Evolutionary conservation across 2,888 invertebrate species (phyloP).

Genomic region (Nomada ferruginata): DNA sequence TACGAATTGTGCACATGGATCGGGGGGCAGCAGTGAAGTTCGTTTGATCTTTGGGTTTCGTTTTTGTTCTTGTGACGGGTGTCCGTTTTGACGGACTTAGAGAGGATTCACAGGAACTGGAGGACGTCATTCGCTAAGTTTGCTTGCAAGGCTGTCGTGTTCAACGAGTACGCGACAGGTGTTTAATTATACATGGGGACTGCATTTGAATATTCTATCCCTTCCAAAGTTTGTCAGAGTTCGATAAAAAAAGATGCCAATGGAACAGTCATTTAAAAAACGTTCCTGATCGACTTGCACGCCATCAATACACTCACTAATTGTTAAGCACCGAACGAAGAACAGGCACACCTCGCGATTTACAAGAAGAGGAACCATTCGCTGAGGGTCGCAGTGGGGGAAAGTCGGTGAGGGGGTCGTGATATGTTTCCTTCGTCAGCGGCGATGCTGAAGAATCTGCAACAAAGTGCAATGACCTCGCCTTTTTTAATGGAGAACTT

Average conservation of each 20-base stretch:
- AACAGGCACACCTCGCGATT: neutral
- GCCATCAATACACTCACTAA: neutral
- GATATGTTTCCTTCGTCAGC: slow-evolving; percentile 82
- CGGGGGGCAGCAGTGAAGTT: slow-evolving; percentile 17
- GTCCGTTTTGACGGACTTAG: neutral
- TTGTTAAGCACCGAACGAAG: neutral
- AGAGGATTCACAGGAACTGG: neutral
- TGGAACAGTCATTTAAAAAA: neutral
- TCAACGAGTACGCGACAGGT: no score
- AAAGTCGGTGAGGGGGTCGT: slow-evolving; percentile 49
- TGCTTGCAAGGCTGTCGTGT: neutral
- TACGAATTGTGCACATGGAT: neutral
- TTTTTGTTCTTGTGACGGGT: neutral
- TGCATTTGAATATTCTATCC: no score
- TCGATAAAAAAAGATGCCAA: neutral
- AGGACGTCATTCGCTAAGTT: neutral
- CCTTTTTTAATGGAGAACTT: slow-evolving; percentile 88
- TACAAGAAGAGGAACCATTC: neutral
- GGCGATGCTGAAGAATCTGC: slow-evolving; percentile 83
- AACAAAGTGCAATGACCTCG: slow-evolving; percentile 85
- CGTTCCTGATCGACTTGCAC: neutral
- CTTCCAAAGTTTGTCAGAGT: neutral
- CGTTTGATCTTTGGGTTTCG: neutral
- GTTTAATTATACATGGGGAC: neutral
- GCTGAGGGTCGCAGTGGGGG: neutral